Conservation (phyloP, 1,140 invertebrate genomes). For the Panagrolaimus sp. region DNA sequence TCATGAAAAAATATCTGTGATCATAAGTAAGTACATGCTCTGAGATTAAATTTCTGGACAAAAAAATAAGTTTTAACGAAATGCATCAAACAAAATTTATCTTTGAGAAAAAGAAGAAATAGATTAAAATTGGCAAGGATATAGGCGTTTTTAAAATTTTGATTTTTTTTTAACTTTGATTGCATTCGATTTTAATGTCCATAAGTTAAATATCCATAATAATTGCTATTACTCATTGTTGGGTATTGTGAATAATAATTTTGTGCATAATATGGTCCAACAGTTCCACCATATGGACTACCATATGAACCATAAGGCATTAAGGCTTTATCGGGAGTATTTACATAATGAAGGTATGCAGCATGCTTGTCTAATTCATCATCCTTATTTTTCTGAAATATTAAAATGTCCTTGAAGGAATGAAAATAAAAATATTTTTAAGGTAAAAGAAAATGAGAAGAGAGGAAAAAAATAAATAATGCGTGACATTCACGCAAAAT, state of each 20-base stretch:
- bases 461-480: no score
- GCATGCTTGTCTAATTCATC: background rate
- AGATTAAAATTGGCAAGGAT: background rate
- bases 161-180: no score
- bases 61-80: background rate
- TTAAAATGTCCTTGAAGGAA: background rate
- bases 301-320: slow-evolving; percentile 1
- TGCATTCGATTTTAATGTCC: background rate
- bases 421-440: background rate
- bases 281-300: background rate
- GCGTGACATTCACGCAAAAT: background rate
- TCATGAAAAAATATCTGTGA: slow-evolving; percentile 11
- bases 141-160: no score
- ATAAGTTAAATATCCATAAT: slow-evolving; percentile 11
- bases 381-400: background rate
- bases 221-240: background rate
- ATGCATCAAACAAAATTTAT: slow-evolving; percentile 1
- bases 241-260: background rate
- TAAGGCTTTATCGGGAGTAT: background rate
- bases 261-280: slow-evolving; percentile 4
- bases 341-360: background rate
- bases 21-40: background rate
- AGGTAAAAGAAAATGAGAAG: background rate
- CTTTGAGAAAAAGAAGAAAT: background rate
- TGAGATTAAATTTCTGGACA: background rate